These are phyloP conservation scores for Schizaphis graminum DNA, from an alignment of 2,888 invertebrate genomes.

Conservation along the genomic window DNA sequence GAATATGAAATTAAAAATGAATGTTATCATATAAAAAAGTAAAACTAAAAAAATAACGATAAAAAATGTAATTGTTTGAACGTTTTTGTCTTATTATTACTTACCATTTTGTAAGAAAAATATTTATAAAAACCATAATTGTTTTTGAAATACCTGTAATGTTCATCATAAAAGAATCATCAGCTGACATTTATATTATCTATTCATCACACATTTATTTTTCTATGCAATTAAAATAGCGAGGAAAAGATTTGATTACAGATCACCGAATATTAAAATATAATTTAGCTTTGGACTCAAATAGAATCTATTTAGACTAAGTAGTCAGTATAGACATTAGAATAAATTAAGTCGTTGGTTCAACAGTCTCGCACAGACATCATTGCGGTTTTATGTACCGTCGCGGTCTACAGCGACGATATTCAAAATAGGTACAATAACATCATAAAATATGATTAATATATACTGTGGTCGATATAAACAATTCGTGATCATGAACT, in stretches of 20 bases:
- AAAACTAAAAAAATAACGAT: too few species aligned
- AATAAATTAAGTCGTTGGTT: neutral
- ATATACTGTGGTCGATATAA: neutral
- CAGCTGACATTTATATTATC: too few species aligned
- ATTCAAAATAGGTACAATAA: neutral
- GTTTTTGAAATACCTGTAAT: too few species aligned
- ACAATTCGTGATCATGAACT: slow-evolving; percentile 46
- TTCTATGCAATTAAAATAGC: neutral
- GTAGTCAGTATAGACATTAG: neutral
- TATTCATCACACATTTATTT: neutral
- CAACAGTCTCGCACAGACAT: neutral
- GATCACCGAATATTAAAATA: neutral
- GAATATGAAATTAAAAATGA: too few species aligned
- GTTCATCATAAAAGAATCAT: too few species aligned
- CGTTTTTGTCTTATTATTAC: too few species aligned
- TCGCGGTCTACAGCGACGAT: neutral
- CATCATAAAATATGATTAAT: neutral
- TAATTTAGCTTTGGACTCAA: neutral
- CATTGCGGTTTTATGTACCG: neutral
- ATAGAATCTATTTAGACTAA: neutral
- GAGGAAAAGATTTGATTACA: neutral
- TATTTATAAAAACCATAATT: too few species aligned
- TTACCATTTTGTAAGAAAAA: too few species aligned
- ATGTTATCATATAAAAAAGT: too few species aligned
- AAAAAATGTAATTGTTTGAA: too few species aligned